These are phyloP conservation scores for Nothura maculosa DNA, from an alignment of 2,797 vertebrate genomes.

Conservation along the genomic window DNA sequence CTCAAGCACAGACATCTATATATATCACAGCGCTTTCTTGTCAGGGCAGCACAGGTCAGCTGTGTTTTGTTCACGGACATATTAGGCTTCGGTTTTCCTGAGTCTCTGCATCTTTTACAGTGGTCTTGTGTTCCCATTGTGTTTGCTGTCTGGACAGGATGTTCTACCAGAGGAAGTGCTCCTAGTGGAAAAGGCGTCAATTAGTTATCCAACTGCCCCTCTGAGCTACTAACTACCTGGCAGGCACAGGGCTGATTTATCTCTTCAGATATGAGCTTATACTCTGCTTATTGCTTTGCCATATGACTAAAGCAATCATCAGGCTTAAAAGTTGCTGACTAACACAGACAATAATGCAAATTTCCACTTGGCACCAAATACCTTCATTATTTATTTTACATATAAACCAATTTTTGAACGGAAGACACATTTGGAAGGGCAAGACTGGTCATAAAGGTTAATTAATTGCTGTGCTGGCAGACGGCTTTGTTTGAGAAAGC, in stretches of 20 bases:
- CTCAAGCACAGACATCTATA: slow-evolving; percentile 9
- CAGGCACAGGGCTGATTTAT: slow-evolving; percentile 16
- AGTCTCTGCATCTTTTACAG: slow-evolving; percentile 48
- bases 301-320: background rate
- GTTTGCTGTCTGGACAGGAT: slow-evolving; percentile 74
- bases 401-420: slow-evolving; percentile 5
- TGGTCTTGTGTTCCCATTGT: slow-evolving; percentile 65
- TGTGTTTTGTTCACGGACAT: slow-evolving; percentile 46
- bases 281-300: slow-evolving; percentile 3
- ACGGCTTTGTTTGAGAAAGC: slow-evolving; percentile 15
- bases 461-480: slow-evolving; percentile 57
- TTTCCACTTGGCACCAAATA: slow-evolving; percentile 14
- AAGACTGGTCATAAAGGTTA: slow-evolving; percentile 43
- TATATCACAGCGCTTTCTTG: slow-evolving; percentile 25
- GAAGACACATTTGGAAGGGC: slow-evolving; percentile 35
- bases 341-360: slow-evolving; percentile 18
- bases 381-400: background rate
- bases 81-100: slow-evolving; percentile 44
- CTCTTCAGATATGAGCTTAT: background rate
- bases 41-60: slow-evolving; percentile 56
- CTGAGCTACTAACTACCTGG: background rate
- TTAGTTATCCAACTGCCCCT: slow-evolving; percentile 53
- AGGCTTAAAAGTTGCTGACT: slow-evolving; percentile 24
- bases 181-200: slow-evolving; percentile 67
- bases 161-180: slow-evolving; percentile 67